Base-by-base conservation (phyloP, 2,113 vertebrate species). In the Cygnus buccinator region DNA sequence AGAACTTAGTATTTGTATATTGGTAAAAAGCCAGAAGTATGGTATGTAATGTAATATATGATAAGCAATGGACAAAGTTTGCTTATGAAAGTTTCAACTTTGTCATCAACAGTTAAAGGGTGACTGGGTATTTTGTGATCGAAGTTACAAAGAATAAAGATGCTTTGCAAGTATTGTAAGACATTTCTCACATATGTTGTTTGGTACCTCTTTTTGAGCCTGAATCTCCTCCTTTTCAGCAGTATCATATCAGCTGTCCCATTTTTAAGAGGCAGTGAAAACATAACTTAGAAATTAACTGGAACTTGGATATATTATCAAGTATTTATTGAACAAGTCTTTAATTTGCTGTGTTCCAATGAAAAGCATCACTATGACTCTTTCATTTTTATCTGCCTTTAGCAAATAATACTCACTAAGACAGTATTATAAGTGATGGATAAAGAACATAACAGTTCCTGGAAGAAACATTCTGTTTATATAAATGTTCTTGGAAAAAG, bases 31-130 rank as follows among this genome's bases (percentile, higher is more conserved):
- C 16, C 15, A 19, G 11, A 75, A 33, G 2, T 22, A 25, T 55
- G 15, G 4, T 55, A 6, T 11, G 1, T 21, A 41, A 11, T 13
- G 4, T 8, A 48, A 48, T 6, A 2, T 43, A 11, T 46, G 65
- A n/a, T 13, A 44, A 54, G 31, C 55, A 50, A 3, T 26, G 44
- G 59, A 5, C 4, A 87, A 43, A 15, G 2, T 4, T 78, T 10
- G n/a, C 3, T 14, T 68, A 22, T 14, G 2, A 7, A 46, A 13
- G 3, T 2, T 52, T 84, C 17, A 77, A 1, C 58, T 21, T 55
- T 77, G 18, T 46, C 10, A 65, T 61, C 11, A 50, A 29, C 20
- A 87, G 15, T 33, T 58, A 0, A 1, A 50, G 6, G 0, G 3
- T 66, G 22, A 59, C 23, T 66, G 18, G 5, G 1, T 77, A 46